Conservation (phyloP, 2,797 vertebrate genomes). For the Neopelma chrysocephalum region DNA sequence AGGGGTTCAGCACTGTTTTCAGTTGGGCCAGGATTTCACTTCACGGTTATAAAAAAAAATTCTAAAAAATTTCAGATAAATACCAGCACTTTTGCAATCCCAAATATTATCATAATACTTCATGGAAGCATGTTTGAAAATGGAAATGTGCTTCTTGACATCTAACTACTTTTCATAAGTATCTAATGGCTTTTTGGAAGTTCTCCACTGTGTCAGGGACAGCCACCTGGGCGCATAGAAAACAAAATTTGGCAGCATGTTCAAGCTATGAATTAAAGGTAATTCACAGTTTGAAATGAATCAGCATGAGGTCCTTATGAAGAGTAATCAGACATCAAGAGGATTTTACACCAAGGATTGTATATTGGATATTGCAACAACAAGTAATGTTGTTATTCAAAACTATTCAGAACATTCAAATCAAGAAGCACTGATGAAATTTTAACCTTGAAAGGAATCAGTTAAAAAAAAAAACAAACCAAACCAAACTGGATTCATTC, state of each 20-base stretch:
- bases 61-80: neutral
- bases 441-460: conserved; percentile 27
- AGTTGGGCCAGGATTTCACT: neutral
- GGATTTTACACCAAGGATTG: conserved; percentile 66
- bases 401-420: conserved; percentile 57
- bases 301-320: conserved; percentile 72
- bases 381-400: conserved; percentile 66
- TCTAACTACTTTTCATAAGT: conserved; percentile 56
- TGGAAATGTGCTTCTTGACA: conserved; percentile 13
- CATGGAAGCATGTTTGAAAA: conserved; percentile 42
- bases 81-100: conserved; percentile 15
- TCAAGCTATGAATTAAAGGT: conserved; percentile 77
- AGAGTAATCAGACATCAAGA: conserved; percentile 75
- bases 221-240: conserved; percentile 72
- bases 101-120: neutral
- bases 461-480: neutral
- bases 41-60: neutral
- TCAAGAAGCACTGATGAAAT: conserved; percentile 48
- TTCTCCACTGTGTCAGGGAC: conserved; percentile 64
- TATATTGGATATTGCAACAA: conserved; percentile 73
- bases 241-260: conserved; percentile 73
- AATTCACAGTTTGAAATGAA: conserved; percentile 76
- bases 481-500: neutral
- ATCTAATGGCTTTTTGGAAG: conserved; percentile 71
- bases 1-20: neutral